Evolutionary conservation across 2,113 vertebrate genomes (phyloP).

Genomic region (Brevimyrus niger): DNA sequence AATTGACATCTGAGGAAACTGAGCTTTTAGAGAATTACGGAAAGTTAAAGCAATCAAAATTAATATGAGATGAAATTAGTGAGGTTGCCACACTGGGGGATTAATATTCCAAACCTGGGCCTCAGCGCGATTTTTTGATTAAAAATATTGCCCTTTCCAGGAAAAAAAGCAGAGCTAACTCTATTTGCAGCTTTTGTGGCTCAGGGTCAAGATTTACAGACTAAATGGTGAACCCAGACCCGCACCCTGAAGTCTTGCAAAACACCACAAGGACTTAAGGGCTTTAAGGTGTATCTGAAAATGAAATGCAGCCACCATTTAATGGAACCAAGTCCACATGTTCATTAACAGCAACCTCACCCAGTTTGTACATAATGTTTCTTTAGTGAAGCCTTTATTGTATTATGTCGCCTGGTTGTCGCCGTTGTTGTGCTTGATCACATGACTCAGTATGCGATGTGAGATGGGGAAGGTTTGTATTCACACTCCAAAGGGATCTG

Average conservation of each 20-base stretch:
- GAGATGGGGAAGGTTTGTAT: neutral
- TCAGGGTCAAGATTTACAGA: neutral
- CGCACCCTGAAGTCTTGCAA: neutral
- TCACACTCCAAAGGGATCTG: neutral
- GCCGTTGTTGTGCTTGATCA: neutral
- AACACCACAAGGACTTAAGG: neutral
- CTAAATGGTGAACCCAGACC: neutral
- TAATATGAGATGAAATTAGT: neutral
- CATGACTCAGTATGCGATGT: neutral
- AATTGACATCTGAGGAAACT: neutral
- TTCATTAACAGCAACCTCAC: neutral
- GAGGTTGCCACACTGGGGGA: neutral
- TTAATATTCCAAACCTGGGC: neutral
- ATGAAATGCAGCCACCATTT: neutral
- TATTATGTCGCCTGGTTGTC: neutral
- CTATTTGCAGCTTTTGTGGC: neutral
- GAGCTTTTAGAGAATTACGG: constrained; percentile 6
- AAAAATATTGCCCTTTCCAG: neutral
- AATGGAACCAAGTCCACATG: neutral
- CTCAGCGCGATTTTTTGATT: neutral
- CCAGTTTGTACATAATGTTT: neutral
- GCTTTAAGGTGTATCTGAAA: neutral
- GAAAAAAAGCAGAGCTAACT: neutral
- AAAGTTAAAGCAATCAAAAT: neutral
- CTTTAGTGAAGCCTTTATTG: neutral